phyloP scores from a whole-genome alignment of 2,113 vertebrate species.

The Romanogobio albipinnatus region DNA sequence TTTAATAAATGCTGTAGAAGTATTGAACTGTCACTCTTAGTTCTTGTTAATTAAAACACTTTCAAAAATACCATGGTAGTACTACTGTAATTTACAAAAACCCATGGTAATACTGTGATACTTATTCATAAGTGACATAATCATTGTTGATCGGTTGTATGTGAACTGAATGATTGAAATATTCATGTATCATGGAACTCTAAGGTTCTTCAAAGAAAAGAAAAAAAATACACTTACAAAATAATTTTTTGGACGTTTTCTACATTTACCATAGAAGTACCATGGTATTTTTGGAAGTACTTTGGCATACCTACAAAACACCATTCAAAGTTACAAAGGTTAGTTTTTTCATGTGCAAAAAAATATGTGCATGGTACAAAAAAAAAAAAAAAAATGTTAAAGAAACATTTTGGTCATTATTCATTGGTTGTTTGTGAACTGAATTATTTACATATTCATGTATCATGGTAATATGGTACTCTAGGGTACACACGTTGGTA shows the following conservation, averaged over 20 bases:
- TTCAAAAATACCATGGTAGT: not conserved
- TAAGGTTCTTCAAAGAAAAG: not conserved
- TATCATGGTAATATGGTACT: not conserved
- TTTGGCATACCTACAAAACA: not conserved
- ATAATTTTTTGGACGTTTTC: not conserved
- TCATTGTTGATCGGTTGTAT: not conserved
- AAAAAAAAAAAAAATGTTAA: not conserved
- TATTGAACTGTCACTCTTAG: too few species aligned
- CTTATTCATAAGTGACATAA: not conserved
- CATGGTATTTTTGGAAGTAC: not conserved
- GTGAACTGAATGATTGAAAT: not conserved
- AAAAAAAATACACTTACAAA: not conserved
- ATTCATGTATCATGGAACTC: not conserved
- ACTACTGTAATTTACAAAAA: not conserved
- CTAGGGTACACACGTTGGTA: not conserved
- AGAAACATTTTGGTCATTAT: not conserved
- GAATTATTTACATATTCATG: not conserved
- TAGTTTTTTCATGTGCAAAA: not conserved
- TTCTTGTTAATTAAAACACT: not conserved
- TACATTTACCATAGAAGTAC: not conserved
- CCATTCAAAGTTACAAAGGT: not conserved
- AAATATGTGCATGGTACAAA: not conserved
- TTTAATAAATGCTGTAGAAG: too few species aligned
- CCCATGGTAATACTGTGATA: not conserved
- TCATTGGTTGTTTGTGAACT: not conserved